Base-by-base conservation (phyloP, 35 echinoderm and acorn worm species). In the Lytechinus variegatus region DNA sequence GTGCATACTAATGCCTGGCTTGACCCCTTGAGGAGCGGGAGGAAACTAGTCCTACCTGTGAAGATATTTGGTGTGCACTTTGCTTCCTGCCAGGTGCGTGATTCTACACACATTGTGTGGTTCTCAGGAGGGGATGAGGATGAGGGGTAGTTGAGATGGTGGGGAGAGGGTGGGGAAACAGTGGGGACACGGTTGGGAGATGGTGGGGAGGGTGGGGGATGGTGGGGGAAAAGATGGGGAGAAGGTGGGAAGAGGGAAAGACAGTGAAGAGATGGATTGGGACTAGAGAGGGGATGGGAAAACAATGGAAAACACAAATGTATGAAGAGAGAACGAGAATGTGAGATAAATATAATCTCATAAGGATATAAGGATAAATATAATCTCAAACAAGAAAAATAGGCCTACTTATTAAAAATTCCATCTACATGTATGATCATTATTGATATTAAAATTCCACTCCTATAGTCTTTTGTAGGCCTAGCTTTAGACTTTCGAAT, bases 31-130 rank as follows among this genome's bases (percentile, higher is more conserved):
- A 79, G 66, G 66, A 24, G 19, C 6, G 6, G 16, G 66, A 79
- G 88, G 88, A 90, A 90, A 90, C 29, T 90, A 28, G 14, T 54
- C 88, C 88, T 52, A 54, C 28, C 28, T 53, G 28, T 27, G 7
- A n/a, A 54, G 88, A 54, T 90, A 44, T 90, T 90, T 90, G 28
- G 88, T 33, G 33, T 52, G 52, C 88, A 90, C 88, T 90, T 90
- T 52, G 88, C 88, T 90, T 90, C 88, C 88, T 90, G 88, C 52
- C 88, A 90, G 88, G 88, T 90, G 88, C 52, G 88, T 90, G 66
- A 79, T 79, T 79, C 66, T 79, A 21, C 66, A 79, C 66, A 19
- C 66, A 24, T 79, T 79, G 66, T 79, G 66, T 79, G 66, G 66
- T 79, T 79, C 66, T 79, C 4, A 24, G 66, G 66, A 24, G 66